Conservation (phyloP, 2,113 vertebrate species). For the Phrynocephalus versicolor region DNA sequence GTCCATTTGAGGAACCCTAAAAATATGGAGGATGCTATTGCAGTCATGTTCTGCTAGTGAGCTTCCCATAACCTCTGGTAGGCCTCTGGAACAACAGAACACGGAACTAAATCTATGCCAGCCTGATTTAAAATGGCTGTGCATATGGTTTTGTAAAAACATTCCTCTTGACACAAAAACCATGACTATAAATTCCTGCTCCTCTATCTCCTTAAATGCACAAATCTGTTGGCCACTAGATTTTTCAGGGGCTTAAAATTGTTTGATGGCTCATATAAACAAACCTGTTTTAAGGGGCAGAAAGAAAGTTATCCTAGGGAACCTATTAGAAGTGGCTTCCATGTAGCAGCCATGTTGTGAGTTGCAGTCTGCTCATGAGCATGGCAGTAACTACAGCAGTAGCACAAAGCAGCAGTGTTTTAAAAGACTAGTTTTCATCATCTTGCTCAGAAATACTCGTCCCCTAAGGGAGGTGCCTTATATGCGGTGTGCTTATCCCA, state of each 20-base stretch:
- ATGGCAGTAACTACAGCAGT: not conserved
- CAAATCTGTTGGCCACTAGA: not conserved
- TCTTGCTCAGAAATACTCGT: no score
- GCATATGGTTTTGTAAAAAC: no score
- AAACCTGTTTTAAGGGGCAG: not conserved
- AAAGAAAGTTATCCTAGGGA: not conserved
- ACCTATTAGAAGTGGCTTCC: not conserved
- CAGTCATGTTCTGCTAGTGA: not conserved
- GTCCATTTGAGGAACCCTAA: not conserved
- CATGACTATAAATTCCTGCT: no score
- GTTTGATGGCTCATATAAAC: not conserved
- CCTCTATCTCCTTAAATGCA: no score
- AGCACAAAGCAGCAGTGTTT: not conserved
- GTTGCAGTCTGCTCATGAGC: not conserved
- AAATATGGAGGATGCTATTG: no score
- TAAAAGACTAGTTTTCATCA: no score
- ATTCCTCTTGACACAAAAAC: no score
- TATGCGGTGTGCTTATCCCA: no score
- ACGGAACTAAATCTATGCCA: not conserved
- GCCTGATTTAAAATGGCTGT: no score
- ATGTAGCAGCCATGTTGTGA: not conserved
- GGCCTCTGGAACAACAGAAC: not conserved
- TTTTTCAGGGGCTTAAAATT: not conserved
- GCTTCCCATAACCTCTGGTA: not conserved
- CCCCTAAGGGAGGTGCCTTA: no score